phyloP scores from a whole-genome alignment of 2,113 vertebrate species.

The Neotragus moschatus region DNA sequence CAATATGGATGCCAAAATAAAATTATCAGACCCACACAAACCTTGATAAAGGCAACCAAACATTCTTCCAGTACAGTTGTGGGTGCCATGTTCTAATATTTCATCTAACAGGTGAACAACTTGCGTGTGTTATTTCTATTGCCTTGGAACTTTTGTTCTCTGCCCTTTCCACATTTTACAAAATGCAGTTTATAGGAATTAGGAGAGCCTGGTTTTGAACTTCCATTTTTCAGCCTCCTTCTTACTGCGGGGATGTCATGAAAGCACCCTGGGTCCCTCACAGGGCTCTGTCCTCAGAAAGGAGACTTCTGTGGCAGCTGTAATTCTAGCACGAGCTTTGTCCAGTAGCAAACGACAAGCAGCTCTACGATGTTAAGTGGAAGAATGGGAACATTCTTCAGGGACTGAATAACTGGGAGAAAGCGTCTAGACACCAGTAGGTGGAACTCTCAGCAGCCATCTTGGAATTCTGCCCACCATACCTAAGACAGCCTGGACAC shows the following conservation, averaged over 20 bases:
- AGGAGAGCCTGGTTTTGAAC: neutral
- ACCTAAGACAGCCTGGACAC: neutral
- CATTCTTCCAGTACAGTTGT: neutral
- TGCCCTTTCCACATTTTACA: neutral
- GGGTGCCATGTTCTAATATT: neutral
- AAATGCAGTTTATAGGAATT: neutral
- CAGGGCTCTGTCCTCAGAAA: neutral
- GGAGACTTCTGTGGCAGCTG: neutral
- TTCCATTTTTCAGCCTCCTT: neutral
- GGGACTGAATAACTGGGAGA: neutral
- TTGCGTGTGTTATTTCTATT: neutral
- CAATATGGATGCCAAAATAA: conserved; percentile 39
- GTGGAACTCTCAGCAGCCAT: neutral
- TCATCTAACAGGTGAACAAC: neutral
- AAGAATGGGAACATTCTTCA: neutral
- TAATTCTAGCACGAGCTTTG: neutral
- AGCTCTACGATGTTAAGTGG: neutral
- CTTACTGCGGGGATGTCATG: neutral
- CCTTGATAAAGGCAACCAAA: conserved; percentile 8
- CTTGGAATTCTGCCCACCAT: neutral
- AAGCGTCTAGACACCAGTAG: neutral
- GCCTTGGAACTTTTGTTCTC: neutral
- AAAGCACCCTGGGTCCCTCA: neutral
- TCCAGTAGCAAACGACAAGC: neutral
- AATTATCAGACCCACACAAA: neutral